Evolutionary conservation across 2,113 vertebrate genomes (phyloP), one percentile per base, ranked within the genome.

Genomic region (Xiphophorus couchianus): DNA sequence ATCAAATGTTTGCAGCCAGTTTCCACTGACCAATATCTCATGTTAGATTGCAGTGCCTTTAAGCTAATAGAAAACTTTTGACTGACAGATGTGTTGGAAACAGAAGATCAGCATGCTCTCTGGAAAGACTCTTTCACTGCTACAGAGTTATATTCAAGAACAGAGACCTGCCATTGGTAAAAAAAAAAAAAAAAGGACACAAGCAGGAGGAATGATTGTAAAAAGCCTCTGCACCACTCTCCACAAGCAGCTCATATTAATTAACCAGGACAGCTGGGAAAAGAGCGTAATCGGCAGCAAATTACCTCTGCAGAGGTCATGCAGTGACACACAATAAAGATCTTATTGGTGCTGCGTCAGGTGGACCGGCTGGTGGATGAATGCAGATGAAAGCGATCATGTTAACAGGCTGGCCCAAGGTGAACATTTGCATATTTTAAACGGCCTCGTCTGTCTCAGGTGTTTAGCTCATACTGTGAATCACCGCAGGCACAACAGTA

Each of bases 271-370:
- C 86, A 87, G 86, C 84, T 84, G 84, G 80, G 81, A 72, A 83
- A 86, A 78, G 81, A 85, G 76, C 63, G 78, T 80, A 83, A 85
- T 86, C 42, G 39, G 63, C 62, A 14, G 69, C 68, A 80, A 81
- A 75, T 82, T 72, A 87, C 64, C 86, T 83, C 35, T 64, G 83
- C 12, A 64, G 81, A 88, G 90, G 90, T 88, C 88, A 77, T 76
- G 35, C 51, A n/a, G 74, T 73, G 84, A 78, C 84, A 86, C 71
- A 78, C 82, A 77, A 75, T 83, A 80, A 80, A 86, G 89, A 91
- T 84, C 73, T 85, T 65, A 85, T 82, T 65, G 51, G 70, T 0
- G 44, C 60, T 29, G 61, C 58, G 82, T 74, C 74, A 74, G 84
- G 79, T 84, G 83, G 77, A 71, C 66, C 48, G 44, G 72, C 77